Evolutionary conservation across 1,140 invertebrate genomes (phyloP).

Genomic region (Drosophila seguyi): DNA sequence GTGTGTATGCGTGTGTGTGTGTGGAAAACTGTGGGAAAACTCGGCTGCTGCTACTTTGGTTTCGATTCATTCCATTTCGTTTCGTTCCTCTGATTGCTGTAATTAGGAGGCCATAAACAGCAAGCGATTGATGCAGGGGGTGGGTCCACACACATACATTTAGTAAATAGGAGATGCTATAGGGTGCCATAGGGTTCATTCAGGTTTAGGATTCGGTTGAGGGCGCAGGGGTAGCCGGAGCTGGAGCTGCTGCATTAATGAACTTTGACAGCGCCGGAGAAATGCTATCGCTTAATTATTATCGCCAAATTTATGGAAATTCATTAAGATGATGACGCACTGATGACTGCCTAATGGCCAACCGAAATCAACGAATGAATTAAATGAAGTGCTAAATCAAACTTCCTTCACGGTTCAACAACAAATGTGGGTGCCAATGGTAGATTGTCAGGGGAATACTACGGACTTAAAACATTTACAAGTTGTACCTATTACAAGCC

Average conservation of each 20-base stretch:
- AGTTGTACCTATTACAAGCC: not conserved
- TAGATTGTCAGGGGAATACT: too few relatives aligned
- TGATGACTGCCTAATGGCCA: conserved; percentile 49
- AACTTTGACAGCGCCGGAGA: conserved; percentile 54
- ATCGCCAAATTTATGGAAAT: conserved; percentile 78
- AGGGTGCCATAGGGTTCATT: conserved; percentile 2
- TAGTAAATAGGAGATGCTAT: conserved; percentile 4
- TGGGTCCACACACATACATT: not conserved
- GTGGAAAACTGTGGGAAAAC: conserved; percentile 63
- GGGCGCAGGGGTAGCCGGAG: conserved; percentile 6
- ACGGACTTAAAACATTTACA: too few relatives aligned
- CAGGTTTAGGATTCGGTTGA: not conserved
- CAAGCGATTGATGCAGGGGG: conserved; percentile 33
- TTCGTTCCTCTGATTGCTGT: conserved; percentile 59
- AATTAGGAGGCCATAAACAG: conserved; percentile 66
- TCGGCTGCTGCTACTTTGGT: conserved; percentile 22
- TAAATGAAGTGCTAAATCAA: conserved; percentile 35
- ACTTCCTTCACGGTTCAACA: conserved; percentile 5
- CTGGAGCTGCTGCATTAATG: conserved; percentile 50
- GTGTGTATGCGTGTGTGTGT: not conserved
- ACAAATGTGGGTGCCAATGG: conserved; percentile 22
- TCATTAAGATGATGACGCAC: conserved; percentile 66
- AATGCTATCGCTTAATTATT: conserved; percentile 75
- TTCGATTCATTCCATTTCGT: conserved; percentile 48
- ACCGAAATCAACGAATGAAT: conserved; percentile 29